Conservation (phyloP, 2,888 invertebrate genomes). For the Adineta ricciae region DNA sequence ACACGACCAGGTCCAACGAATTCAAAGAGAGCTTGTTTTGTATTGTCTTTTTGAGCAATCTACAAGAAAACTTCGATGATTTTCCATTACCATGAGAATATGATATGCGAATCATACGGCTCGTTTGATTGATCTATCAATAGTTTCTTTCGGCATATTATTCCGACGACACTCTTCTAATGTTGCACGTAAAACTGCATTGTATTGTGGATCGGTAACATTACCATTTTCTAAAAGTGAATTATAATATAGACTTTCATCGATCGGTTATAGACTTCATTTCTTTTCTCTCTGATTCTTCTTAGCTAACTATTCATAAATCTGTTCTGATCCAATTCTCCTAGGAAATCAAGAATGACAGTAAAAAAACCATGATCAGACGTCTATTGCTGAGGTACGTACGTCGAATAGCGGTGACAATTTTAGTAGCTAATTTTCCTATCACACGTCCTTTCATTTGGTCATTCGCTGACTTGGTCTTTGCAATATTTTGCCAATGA, state of each 20-base stretch:
- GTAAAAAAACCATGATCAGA: too few species aligned
- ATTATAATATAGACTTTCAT: not conserved
- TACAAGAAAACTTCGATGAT: not conserved
- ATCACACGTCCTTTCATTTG: not conserved
- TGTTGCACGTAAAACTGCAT: not conserved
- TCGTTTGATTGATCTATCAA: not conserved
- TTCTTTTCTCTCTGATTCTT: too few species aligned
- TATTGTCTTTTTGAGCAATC: constrained; percentile 20
- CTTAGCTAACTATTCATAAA: too few species aligned
- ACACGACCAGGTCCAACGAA: constrained; percentile 14
- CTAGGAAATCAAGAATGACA: too few species aligned
- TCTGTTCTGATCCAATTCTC: too few species aligned
- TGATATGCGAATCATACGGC: not conserved
- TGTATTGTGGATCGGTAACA: not conserved
- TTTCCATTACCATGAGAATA: not conserved
- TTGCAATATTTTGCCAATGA: constrained; percentile 23
- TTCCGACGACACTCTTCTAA: constrained; percentile 1
- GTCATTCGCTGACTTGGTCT: not conserved
- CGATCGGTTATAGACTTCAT: too few species aligned
- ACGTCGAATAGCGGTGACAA: not conserved
- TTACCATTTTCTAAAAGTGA: not conserved
- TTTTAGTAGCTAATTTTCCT: constrained; percentile 10
- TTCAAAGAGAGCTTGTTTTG: not conserved
- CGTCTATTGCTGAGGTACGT: too few species aligned
- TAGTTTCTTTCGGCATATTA: constrained; percentile 19